phyloP scores from a whole-genome alignment of 2,113 vertebrate genomes.

The Ammodytes marinus region DNA sequence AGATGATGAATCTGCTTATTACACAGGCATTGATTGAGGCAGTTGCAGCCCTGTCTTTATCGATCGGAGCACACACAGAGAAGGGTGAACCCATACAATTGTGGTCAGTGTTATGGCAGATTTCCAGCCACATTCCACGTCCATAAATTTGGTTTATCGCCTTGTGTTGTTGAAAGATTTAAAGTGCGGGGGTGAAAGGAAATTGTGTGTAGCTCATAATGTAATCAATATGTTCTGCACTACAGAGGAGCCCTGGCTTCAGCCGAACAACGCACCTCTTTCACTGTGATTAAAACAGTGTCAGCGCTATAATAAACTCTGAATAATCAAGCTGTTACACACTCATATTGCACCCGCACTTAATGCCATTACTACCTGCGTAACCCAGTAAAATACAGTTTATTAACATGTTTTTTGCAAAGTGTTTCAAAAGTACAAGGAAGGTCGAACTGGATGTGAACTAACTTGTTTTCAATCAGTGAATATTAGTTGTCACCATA shows the following conservation, averaged over 20 bases:
- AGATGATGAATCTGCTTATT: conserved; percentile 72
- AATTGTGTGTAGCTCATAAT: conserved; percentile 23
- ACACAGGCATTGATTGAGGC: conserved; percentile 63
- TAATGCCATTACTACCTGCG: neutral
- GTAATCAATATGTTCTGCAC: conserved; percentile 40
- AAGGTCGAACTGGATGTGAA: neutral
- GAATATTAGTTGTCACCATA: neutral
- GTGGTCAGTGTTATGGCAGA: conserved; percentile 22
- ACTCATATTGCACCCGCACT: neutral
- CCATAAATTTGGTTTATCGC: conserved; percentile 65
- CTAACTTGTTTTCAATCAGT: too few relatives aligned
- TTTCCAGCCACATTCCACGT: conserved; percentile 45
- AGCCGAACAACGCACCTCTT: conserved; percentile 15
- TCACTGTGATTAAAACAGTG: neutral
- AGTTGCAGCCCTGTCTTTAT: conserved; percentile 62
- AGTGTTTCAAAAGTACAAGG: neutral
- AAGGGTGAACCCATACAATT: conserved; percentile 47
- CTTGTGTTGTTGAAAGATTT: conserved; percentile 35
- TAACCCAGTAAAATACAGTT: too few relatives aligned
- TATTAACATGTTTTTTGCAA: too few relatives aligned
- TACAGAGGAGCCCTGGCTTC: conserved; percentile 4
- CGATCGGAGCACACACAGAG: conserved; percentile 56
- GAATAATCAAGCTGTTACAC: neutral
- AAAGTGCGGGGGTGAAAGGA: conserved; percentile 32
- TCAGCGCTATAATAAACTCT: neutral